Percentiles rank a stretch among this genome's conserved stretches.
These are phyloP conservation scores for Anoplopoma fimbria DNA, from an alignment of 2,113 vertebrate genomes.

Conservation along the genomic window DNA sequence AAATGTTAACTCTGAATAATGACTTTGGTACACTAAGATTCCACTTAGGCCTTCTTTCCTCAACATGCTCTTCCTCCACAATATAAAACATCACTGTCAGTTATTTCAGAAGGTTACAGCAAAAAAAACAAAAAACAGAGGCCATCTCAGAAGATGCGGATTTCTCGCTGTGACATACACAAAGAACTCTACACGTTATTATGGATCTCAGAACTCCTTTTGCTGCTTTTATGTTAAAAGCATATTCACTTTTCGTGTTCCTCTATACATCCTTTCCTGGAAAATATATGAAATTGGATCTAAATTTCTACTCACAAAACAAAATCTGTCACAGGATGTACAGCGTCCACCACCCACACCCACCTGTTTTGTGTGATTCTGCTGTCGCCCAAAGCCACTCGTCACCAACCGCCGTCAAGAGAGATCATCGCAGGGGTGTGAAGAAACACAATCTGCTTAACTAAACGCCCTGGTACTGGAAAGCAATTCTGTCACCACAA, in stretches of 20 bases:
- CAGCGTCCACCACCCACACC: slow-evolving; percentile 53
- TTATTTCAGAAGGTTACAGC: not conserved
- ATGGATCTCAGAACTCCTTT: slow-evolving; percentile 11
- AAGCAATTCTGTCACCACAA: slow-evolving; percentile 64
- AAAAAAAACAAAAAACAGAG: not conserved
- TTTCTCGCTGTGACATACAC: slow-evolving; percentile 26
- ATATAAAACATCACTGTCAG: not conserved
- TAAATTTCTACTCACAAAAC: slow-evolving; percentile 3
- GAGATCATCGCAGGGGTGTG: slow-evolving; percentile 47
- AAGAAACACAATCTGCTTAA: slow-evolving; percentile 72
- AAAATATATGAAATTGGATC: slow-evolving; percentile 26
- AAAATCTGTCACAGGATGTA: not conserved
- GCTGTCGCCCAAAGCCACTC: slow-evolving; percentile 49
- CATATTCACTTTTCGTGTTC: not conserved
- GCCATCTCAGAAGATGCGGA: slow-evolving; percentile 7
- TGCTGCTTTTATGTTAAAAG: slow-evolving; percentile 10
- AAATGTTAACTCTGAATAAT: not conserved
- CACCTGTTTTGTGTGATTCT: slow-evolving; percentile 70
- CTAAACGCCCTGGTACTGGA: slow-evolving; percentile 68
- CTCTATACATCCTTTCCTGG: not conserved
- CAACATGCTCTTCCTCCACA: not conserved
- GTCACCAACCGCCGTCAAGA: slow-evolving; percentile 44
- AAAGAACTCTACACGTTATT: slow-evolving; percentile 15
- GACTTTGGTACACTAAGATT: not conserved
- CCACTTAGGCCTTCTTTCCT: not conserved